phyloP scores from a whole-genome alignment of 2,888 invertebrate species.

The Drosophila mayaguana region DNA sequence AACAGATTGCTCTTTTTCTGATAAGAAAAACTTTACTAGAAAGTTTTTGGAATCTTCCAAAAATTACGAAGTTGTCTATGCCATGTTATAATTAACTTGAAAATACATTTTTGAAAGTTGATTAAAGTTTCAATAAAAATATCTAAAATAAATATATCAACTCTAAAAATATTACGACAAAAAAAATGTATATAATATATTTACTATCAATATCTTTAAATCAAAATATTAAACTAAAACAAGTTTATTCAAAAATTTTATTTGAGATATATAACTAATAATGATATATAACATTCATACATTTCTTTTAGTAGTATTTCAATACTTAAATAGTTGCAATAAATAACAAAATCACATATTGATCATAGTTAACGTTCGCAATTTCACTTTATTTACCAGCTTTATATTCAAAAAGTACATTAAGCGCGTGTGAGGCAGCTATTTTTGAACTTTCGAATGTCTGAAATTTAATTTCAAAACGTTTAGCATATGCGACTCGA shows the following conservation, averaged over 20 bases:
- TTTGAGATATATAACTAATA: no score
- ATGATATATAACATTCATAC: not conserved
- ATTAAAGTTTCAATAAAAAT: not conserved
- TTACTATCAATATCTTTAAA: no score
- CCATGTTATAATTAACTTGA: not conserved
- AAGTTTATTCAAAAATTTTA: no score
- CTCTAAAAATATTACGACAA: no score
- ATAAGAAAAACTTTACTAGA: not conserved
- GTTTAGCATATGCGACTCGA: constrained; percentile 39
- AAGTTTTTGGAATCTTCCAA: not conserved
- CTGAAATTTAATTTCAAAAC: constrained; percentile 38
- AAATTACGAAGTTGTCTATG: no score
- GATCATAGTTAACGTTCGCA: no score
- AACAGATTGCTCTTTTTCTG: not conserved
- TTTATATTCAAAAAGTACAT: not conserved
- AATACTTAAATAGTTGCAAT: not conserved
- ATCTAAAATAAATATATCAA: no score
- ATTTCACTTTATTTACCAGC: no score
- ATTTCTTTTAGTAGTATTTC: not conserved
- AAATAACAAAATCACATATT: not conserved
- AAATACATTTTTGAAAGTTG: not conserved
- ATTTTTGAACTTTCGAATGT: constrained; percentile 3
- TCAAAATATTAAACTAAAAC: no score
- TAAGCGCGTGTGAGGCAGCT: constrained; percentile 8
- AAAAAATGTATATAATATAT: no score